Evolutionary conservation across 2,888 invertebrate genomes (phyloP).

Genomic region (Podotricha telesiphe): DNA sequence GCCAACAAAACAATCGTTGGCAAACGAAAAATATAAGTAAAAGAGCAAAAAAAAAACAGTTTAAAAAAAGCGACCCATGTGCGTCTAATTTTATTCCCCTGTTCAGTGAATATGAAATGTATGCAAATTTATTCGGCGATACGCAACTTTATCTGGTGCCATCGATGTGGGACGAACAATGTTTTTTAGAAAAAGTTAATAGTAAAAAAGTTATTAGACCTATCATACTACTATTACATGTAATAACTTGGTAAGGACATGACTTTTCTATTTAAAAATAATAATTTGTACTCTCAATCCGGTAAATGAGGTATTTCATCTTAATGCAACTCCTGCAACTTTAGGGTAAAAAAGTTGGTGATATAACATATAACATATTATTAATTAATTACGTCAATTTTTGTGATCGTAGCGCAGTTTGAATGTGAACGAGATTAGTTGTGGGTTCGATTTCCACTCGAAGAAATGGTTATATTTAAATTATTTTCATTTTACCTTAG

Average conservation of each 20-base stretch:
- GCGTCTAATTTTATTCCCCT: constrained; percentile 81
- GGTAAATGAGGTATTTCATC: no score
- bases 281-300: neutral
- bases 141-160: constrained; percentile 57
- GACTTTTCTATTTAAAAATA: constrained; percentile 2
- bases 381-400: no score
- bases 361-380: no score
- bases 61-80: constrained; percentile 72
- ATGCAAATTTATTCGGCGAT: constrained; percentile 80
- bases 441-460: no score
- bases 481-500: no score
- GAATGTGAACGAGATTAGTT: no score
- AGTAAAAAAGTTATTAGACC: constrained; percentile 46
- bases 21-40: constrained; percentile 56
- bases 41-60: constrained; percentile 71
- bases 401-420: no score
- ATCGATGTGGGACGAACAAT: constrained; percentile 53
- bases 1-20: constrained; percentile 55
- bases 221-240: constrained; percentile 40
- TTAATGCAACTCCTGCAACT: no score
- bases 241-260: constrained; percentile 24
- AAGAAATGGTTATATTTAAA: no score
- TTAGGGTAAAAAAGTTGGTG: no score
- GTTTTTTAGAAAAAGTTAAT: constrained; percentile 37
- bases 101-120: constrained; percentile 82